Conservation (phyloP, 1,140 invertebrate genomes). For the Drosophila rhopaloa region DNA sequence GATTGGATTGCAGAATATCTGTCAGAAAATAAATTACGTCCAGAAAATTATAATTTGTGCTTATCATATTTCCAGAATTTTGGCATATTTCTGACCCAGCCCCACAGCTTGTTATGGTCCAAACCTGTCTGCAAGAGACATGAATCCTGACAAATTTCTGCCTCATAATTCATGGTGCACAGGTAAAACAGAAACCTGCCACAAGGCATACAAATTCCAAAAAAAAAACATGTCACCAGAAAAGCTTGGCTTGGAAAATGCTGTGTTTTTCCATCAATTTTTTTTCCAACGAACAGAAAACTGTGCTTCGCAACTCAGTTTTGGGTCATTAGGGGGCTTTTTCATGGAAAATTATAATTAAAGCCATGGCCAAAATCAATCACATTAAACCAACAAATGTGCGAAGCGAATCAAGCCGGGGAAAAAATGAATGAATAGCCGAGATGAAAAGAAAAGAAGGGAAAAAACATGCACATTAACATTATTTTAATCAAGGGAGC, state of each 20-base stretch:
- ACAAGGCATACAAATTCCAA: conserved; percentile 19
- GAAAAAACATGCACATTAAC: conserved; percentile 49
- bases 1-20: background rate
- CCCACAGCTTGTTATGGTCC: background rate
- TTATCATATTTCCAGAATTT: background rate
- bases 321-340: conserved; percentile 43
- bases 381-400: conserved; percentile 56
- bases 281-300: conserved; percentile 8
- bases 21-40: conserved; percentile 4
- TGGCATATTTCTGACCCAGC: background rate
- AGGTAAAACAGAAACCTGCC: conserved; percentile 40
- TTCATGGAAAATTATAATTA: conserved; percentile 48
- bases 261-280: background rate
- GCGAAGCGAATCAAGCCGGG: conserved; percentile 13
- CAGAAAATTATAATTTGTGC: conserved; percentile 8
- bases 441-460: conserved; percentile 13
- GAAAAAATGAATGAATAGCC: background rate
- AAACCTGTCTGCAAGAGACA: conserved; percentile 8
- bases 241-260: conserved; percentile 5
- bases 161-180: conserved; percentile 63
- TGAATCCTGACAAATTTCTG: conserved; percentile 66
- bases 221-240: conserved; percentile 14
- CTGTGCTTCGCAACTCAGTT: background rate
- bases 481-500: conserved; percentile 70
- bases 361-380: conserved; percentile 60